Evolutionary conservation across 2,113 vertebrate genomes (phyloP).

Genomic region (Lagopus muta): DNA sequence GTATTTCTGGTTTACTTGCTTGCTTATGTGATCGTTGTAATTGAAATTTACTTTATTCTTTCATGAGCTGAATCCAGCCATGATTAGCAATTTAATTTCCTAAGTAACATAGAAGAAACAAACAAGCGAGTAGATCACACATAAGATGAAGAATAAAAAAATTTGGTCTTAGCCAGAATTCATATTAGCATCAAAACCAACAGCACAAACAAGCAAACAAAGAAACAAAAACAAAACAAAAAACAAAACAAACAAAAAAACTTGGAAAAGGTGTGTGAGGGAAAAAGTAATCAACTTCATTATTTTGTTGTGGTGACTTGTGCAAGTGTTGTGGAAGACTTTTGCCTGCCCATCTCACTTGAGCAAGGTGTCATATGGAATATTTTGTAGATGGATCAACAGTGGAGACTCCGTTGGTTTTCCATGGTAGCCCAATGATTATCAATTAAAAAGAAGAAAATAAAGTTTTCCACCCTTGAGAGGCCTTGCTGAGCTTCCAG

Average conservation of each 20-base stretch:
- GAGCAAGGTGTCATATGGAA: background rate
- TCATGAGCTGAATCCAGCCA: background rate
- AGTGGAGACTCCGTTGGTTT: background rate
- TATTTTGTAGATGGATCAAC: background rate
- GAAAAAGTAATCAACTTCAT: background rate
- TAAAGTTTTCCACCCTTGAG: background rate
- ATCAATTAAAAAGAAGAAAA: background rate
- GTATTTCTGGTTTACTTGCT: background rate
- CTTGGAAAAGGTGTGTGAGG: background rate
- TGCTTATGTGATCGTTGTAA: background rate
- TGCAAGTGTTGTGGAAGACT: background rate
- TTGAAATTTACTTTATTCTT: background rate
- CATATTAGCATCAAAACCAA: background rate
- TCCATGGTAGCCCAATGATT: background rate
- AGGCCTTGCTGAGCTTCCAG: background rate
- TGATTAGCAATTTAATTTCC: background rate
- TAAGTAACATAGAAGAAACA: background rate
- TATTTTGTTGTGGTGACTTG: background rate
- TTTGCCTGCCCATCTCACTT: background rate
- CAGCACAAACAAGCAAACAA: background rate
- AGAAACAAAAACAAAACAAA: too few relatives aligned
- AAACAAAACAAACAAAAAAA: background rate
- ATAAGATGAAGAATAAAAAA: background rate
- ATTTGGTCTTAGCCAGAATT: background rate
- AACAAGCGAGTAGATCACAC: background rate